Evolutionary conservation across 2,888 invertebrate genomes (phyloP), one percentile per base, ranked within the genome.

Genomic region (Rutpela maculata): DNA sequence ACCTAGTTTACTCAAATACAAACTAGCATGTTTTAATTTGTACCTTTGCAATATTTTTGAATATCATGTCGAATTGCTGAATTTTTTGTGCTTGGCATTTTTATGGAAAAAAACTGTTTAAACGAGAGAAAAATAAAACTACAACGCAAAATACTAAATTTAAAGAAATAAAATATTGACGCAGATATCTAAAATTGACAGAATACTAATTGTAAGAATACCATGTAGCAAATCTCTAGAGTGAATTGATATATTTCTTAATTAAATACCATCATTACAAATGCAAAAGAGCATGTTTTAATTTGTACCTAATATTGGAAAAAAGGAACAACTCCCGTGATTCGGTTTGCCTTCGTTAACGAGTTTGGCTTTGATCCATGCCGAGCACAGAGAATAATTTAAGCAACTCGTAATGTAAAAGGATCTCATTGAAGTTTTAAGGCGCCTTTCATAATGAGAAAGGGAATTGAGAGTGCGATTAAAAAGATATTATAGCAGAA

Each of bases 391-490:
- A 65, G 38, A 60, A 70, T 70, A 70, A 70, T 70, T 60, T 22
- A 62, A 60, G 69, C 31, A 69, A 35, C 26, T 43, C 22, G n/a
- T 60, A 70, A 60, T 15, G 74, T 56, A 67, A 74, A 74, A 35
- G 31, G 22, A 65, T 18, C 72, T 43, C 65, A 77, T 75, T 76
- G 65, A 66, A 66, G 55, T 35, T 56, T 70, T 60, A 15, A 60
- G 70, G 19, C 56, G 56, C 19, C 50, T 62, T 19, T 4, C 19
- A 57, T 75, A 75, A 75, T 71, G 62, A 65, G 63, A 71, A 62
- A 57, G 43, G 35, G 74, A 76, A 77, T 77, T 69, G 78, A 80
- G 80, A 74, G 57, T 71, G 72, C 76, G 78, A 81, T 80, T 78
- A 81, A 78, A 78, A 74, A 75, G 79, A 76, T 79, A 78, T 80